Percentiles rank a stretch among this genome's conserved stretches.
Evolutionary conservation across 2,113 vertebrate genomes (phyloP).

Genomic region (Tapirus terrestris): DNA sequence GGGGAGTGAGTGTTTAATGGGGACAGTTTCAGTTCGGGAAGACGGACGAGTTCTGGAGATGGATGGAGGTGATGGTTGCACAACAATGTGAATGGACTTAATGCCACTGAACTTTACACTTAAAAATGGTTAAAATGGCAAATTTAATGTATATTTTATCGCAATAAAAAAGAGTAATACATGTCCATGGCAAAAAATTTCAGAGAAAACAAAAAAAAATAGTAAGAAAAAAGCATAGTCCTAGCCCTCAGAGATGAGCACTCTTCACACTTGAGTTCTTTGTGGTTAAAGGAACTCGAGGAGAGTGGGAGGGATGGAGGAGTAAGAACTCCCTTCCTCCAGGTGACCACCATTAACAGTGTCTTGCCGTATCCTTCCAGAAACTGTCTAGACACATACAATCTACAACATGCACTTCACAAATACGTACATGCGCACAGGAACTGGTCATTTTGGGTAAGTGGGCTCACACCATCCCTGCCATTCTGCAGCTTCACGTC

Average conservation of each 20-base stretch:
- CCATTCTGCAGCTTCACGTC: too few relatives aligned
- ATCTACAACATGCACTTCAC: rapidly evolving
- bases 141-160: not conserved
- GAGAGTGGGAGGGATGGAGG: not conserved
- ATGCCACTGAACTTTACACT: too few relatives aligned
- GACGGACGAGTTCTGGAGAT: not conserved
- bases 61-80: rapidly evolving
- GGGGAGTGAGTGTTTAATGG: too few relatives aligned
- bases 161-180: not conserved
- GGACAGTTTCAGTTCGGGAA: not conserved
- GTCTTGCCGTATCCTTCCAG: not conserved
- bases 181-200: not conserved
- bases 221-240: not conserved
- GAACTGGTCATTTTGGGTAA: not conserved
- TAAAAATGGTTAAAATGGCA: not conserved
- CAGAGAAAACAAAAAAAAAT: not conserved
- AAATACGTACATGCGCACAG: rapidly evolving
- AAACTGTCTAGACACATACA: not conserved
- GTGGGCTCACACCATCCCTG: not conserved
- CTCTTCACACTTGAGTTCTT: rapidly evolving
- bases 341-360: not conserved
- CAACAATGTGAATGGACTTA: not conserved
- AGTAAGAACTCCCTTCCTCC: too few relatives aligned
- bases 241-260: rapidly evolving
- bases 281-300: not conserved